Percentiles rank a stretch among this genome's conserved stretches.
Evolutionary conservation across 2,113 vertebrate genomes (phyloP).

Genomic region (Hippocampus zosterae): DNA sequence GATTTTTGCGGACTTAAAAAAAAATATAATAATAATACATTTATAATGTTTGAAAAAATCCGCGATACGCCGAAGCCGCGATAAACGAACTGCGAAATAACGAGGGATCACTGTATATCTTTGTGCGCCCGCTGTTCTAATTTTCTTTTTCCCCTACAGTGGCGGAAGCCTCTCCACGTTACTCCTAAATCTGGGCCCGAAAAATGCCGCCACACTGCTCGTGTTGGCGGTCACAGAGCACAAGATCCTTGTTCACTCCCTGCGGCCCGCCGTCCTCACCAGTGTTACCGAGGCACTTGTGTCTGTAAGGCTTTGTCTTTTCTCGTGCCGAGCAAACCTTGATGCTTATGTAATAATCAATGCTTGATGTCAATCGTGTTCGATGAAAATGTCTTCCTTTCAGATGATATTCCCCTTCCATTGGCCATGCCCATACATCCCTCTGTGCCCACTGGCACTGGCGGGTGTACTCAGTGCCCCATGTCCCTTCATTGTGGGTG

Average conservation of each 20-base stretch:
- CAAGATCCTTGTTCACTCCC: constrained; percentile 96
- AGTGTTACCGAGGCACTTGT: constrained; percentile 97
- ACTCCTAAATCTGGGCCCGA: constrained; percentile 92
- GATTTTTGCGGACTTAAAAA: too few species aligned
- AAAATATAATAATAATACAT: too few species aligned
- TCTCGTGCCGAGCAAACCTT: not conserved
- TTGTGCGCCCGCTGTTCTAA: too few species aligned
- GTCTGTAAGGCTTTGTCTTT: constrained; percentile 78
- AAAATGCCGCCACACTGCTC: constrained; percentile 89
- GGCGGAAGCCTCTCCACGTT: constrained; percentile 93
- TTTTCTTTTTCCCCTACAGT: constrained; percentile 58
- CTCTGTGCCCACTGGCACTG: constrained; percentile 92
- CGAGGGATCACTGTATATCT: too few species aligned
- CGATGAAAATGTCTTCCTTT: constrained; percentile 24
- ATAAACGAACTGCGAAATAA: too few species aligned
- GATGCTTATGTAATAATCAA: too few species aligned
- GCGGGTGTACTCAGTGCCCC: constrained; percentile 95
- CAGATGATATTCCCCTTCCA: constrained; percentile 99
- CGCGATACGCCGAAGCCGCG: too few species aligned
- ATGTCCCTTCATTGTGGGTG: constrained; percentile 95
- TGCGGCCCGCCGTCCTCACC: constrained; percentile 93
- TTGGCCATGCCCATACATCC: constrained; percentile 97
- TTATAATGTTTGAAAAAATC: too few species aligned
- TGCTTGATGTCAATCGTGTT: too few species aligned
- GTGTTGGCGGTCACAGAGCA: constrained; percentile 95